Conservation (phyloP, 1,140 invertebrate genomes). For the Sycophaga agraensis region DNA sequence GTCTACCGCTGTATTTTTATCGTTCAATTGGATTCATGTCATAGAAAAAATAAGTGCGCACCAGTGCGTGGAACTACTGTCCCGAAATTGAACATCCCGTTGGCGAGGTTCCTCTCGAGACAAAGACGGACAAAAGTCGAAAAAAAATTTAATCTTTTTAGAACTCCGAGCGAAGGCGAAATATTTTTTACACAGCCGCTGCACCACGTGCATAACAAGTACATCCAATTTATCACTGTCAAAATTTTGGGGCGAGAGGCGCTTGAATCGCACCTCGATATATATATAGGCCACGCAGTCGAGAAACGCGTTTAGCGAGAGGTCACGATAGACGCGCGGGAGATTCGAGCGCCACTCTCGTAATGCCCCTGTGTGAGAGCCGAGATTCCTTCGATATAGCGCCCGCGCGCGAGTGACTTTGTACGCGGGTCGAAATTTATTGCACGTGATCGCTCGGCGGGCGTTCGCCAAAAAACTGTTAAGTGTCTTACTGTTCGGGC, state of each 20-base stretch:
- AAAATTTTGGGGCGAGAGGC: constrained; percentile 12
- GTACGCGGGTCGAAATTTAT: no score
- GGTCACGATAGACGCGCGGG: no score
- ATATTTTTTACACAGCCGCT: constrained; percentile 23
- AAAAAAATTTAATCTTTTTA: constrained; percentile 15
- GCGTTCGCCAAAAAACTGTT: constrained; percentile 49
- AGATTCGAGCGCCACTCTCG: no score
- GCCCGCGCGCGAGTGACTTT: neutral
- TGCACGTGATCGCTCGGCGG: constrained; percentile 35
- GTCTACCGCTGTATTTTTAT: no score
- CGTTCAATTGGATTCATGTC: no score
- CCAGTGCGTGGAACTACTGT: no score
- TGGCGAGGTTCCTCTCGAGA: constrained; percentile 9
- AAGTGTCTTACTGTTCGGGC: constrained; percentile 57
- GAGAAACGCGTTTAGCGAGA: no score
- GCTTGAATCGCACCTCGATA: neutral
- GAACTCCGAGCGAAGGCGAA: constrained; percentile 2
- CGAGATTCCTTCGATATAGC: neutral
- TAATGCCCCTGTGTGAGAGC: neutral
- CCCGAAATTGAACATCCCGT: constrained; percentile 5
- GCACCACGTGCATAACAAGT: no score
- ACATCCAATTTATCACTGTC: constrained; percentile 5
- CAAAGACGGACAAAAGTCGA: neutral
- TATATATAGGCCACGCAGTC: neutral
- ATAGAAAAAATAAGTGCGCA: no score